Conservation (phyloP, 2,113 vertebrate genomes). For the Petaurus breviceps region DNA sequence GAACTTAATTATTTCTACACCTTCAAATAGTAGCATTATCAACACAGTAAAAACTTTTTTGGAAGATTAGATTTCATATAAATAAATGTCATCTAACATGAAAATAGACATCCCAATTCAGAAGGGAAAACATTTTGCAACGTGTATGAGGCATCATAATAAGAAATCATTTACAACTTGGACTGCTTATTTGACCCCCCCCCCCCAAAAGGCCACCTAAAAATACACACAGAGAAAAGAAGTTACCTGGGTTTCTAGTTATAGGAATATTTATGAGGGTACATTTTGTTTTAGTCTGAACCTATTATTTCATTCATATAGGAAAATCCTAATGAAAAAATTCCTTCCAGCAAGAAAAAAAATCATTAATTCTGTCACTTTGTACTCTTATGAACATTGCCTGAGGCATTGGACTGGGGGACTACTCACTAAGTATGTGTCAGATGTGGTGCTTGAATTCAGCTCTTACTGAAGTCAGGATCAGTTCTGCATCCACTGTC, state of each 20-base stretch:
- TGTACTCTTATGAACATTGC: neutral
- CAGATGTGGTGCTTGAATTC: neutral
- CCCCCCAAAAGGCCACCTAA: neutral
- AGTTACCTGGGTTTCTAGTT: neutral
- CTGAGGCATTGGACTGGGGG: neutral
- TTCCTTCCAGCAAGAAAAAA: neutral
- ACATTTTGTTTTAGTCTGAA: neutral
- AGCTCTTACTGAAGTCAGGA: neutral
- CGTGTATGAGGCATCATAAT: neutral
- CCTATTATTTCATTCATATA: neutral
- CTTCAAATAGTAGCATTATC: neutral
- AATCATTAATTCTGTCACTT: neutral
- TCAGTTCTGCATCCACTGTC: neutral
- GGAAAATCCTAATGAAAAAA: neutral
- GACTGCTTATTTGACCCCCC: neutral
- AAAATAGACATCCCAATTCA: neutral
- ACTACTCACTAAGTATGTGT: neutral
- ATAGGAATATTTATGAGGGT: neutral
- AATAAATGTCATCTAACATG: neutral
- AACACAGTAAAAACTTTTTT: neutral
- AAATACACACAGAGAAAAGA: neutral
- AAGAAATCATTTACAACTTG: neutral
- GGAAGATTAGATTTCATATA: constrained; percentile 42
- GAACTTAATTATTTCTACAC: neutral
- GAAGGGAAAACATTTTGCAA: neutral